Evolutionary conservation across 2,113 vertebrate genomes (phyloP).

Genomic region (Arvicanthis niloticus): DNA sequence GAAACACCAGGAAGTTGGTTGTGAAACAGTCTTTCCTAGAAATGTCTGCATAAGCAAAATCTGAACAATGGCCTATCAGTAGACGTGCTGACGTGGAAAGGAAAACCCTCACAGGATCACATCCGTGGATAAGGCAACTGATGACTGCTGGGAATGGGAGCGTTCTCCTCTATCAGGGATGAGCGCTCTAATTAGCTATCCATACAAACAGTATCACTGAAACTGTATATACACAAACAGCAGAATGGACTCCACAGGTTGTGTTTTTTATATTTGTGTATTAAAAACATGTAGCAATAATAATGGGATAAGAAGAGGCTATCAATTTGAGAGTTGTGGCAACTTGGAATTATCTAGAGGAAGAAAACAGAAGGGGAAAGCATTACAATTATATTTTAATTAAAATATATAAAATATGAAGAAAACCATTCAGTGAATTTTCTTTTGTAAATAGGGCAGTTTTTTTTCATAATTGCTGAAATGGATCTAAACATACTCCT

Average conservation of each 20-base stretch:
- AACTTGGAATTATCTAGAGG: background rate
- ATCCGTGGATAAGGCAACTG: background rate
- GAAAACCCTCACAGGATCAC: background rate
- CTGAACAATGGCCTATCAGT: background rate
- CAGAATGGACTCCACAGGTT: background rate
- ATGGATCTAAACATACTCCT: background rate
- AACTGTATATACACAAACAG: background rate
- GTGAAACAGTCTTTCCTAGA: background rate
- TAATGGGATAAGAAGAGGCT: background rate
- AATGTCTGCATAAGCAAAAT: background rate
- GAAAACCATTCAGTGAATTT: background rate
- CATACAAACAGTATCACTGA: background rate
- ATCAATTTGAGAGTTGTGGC: background rate
- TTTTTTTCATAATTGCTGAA: background rate
- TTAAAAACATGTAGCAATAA: background rate
- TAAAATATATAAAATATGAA: background rate
- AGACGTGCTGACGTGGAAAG: background rate
- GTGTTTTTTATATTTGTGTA: background rate
- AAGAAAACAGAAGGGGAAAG: background rate
- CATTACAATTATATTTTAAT: background rate
- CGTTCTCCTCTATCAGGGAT: rapidly evolving
- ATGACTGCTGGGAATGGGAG: background rate
- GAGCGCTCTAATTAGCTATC: background rate
- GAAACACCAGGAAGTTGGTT: background rate
- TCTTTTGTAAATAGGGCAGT: background rate